Evolutionary conservation across 1,140 invertebrate genomes (phyloP).

Genomic region (Apis florea): DNA sequence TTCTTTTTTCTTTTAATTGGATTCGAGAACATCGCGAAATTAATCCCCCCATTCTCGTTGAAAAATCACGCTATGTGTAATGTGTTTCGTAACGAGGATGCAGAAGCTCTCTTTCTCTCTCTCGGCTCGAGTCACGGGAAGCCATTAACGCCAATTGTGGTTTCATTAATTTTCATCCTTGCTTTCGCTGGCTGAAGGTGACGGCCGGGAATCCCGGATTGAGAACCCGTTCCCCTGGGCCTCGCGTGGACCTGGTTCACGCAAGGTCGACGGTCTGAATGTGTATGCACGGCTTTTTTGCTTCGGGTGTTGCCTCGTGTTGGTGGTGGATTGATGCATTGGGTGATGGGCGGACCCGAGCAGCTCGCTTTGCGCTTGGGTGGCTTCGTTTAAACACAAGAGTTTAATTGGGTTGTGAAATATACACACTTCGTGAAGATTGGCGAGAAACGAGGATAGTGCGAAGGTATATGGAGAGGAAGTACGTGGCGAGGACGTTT

Average conservation of each 20-base stretch:
- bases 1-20: no score
- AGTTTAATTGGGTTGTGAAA: constrained; percentile 20
- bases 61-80: neutral
- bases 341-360: constrained; percentile 8
- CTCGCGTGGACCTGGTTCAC: constrained; percentile 12
- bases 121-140: constrained; percentile 36
- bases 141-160: constrained; percentile 67
- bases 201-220: constrained; percentile 32
- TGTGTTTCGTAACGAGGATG: constrained; percentile 55
- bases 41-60: no score
- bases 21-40: no score
- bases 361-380: neutral
- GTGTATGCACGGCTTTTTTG: constrained; percentile 19
- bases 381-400: neutral
- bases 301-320: neutral
- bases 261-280: constrained; percentile 16
- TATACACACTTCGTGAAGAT: neutral
- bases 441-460: no score
- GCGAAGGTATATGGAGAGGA: neutral
- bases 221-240: constrained; percentile 24
- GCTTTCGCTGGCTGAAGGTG: constrained; percentile 54
- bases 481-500: neutral
- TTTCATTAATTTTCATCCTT: constrained; percentile 68
- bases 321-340: constrained; percentile 29
- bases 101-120: constrained; percentile 33